Conservation (phyloP, 2,113 vertebrate species). For the Mastomys natalensis region DNA sequence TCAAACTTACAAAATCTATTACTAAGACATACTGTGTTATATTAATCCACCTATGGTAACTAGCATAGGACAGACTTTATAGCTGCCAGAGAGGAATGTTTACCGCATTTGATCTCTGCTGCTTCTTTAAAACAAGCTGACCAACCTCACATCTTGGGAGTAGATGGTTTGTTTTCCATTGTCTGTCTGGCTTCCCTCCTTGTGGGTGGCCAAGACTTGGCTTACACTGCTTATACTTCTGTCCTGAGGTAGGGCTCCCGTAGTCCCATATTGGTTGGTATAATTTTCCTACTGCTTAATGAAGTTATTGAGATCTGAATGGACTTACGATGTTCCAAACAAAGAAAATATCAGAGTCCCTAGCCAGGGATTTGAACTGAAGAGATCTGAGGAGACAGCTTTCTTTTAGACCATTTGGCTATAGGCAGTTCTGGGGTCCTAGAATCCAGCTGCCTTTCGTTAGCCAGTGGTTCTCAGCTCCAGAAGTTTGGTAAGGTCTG, state of each 20-base stretch:
- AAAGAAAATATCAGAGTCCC: neutral
- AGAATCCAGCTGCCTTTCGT: neutral
- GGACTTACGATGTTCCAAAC: neutral
- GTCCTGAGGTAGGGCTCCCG: neutral
- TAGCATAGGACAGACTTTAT: neutral
- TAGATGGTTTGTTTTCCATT: neutral
- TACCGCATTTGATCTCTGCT: neutral
- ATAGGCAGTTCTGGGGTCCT: neutral
- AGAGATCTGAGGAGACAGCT: neutral
- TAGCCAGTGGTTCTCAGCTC: neutral
- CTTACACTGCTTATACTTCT: neutral
- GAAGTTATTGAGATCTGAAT: neutral
- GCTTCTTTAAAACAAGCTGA: neutral
- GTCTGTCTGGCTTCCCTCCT: neutral
- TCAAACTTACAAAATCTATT: conserved; percentile 24
- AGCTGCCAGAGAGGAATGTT: neutral
- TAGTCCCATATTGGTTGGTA: neutral
- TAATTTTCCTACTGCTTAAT: neutral
- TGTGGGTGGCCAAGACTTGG: neutral
- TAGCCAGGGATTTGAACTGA: neutral
- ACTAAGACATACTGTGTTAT: neutral
- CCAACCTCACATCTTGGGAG: neutral
- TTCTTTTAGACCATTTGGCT: neutral
- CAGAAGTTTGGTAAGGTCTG: neutral
- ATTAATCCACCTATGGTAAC: neutral